Base-by-base conservation (phyloP, 1,140 invertebrate genomes). In the Pseudomyrmex flavicornis region DNA sequence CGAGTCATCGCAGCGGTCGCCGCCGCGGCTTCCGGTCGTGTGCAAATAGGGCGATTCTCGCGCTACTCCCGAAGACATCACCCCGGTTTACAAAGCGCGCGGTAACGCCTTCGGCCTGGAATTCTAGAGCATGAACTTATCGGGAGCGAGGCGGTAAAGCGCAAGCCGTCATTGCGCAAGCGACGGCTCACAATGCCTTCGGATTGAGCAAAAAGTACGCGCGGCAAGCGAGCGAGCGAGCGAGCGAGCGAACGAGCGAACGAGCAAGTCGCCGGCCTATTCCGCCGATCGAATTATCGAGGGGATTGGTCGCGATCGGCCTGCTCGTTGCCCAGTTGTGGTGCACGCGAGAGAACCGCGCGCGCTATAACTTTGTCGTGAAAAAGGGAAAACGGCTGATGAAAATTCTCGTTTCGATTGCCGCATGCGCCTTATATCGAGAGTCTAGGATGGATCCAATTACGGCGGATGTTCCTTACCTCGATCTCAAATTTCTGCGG, bases 41-140 rank as follows among this genome's bases (percentile, higher is more conserved):
- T 54, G 74, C 52, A 69, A 56, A 61, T 52, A 79, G n/a, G 35
- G 8, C 58, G 69, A 85, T 72, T 72, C 59, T 58, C 61, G 77
- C 76, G 66, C 66, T 80, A 72, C 61, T 72, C 52, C 83, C 22
- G 83, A 77, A 85, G 88, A 86, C 88, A 90, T 82, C 87, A 90
- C 87, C 35, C 35, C 90, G 89, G 83, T 89, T 91, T 89, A 89
- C 82, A 84, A 91, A 80, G 35, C 35, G 35, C 88, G 90, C 76
- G 91, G 91, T 92, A 93, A 93, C 92, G 92, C 91, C 92, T 93
- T 91, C 91, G 88, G 88, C 89, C 90, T 92, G 88, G 91, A 35
- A 93, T 93, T 93, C 92, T 93, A 91, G 90, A 92, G 92, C 92
- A 93, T 93, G 92, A 93, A 93, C 92, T 93, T 93, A 93, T 93